Evolutionary conservation across 2,888 invertebrate genomes (phyloP).

Genomic region (Listrodromus nycthemerus): DNA sequence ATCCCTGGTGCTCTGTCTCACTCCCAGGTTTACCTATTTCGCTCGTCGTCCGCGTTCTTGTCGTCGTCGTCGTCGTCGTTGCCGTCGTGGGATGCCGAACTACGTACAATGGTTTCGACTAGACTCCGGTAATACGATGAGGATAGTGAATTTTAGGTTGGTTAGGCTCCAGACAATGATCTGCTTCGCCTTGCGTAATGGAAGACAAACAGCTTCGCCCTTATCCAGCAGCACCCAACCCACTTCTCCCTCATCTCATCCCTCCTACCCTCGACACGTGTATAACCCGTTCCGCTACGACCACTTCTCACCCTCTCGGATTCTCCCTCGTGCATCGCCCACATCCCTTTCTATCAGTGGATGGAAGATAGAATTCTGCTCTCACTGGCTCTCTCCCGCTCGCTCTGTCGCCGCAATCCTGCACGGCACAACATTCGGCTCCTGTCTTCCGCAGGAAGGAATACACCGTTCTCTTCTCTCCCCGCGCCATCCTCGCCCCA

Average conservation of each 20-base stretch:
- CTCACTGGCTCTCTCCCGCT: not conserved
- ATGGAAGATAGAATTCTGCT: not conserved
- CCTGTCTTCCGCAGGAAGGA: conserved; percentile 62
- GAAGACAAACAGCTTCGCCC: conserved; percentile 79
- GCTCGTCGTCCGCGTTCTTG: conserved; percentile 17
- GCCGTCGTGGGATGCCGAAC: conserved; percentile 70
- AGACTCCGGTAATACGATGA: conserved; percentile 74
- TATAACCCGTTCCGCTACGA: conserved; percentile 36
- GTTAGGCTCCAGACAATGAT: conserved; percentile 79
- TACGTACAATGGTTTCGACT: conserved; percentile 72
- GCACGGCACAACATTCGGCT: conserved; percentile 53
- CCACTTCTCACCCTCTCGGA: conserved; percentile 32
- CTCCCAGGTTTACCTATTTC: conserved; percentile 29
- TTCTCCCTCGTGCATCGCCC: conserved; percentile 5
- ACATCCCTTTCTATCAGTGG: conserved; percentile 11
- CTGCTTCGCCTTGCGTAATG: conserved; percentile 80
- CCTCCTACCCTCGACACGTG: conserved; percentile 48
- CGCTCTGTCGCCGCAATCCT: conserved; percentile 55
- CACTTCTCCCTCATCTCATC: conserved; percentile 47
- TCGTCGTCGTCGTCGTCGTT: conserved; percentile 42
- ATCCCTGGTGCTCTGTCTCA: conserved; percentile 30
- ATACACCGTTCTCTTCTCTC: conserved; percentile 44
- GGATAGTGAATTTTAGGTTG: conserved; percentile 78
- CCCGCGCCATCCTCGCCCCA: not conserved
- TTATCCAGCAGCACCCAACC: conserved; percentile 70